Evolutionary conservation across 2,888 invertebrate species (phyloP).

Genomic region (Cantharis flavilabris): DNA sequence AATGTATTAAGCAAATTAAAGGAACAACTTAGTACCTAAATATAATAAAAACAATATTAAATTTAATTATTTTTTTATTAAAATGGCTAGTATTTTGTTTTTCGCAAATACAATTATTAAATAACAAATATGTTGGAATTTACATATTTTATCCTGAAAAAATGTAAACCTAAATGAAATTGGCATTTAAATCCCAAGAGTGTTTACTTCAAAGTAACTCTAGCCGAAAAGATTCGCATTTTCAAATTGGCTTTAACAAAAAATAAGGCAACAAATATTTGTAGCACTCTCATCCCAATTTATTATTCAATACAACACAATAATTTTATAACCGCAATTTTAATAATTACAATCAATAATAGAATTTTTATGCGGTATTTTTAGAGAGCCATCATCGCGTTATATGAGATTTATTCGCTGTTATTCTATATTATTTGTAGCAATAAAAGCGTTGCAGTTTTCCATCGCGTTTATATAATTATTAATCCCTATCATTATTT

Average conservation of each 20-base stretch:
- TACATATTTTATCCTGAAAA: background rate
- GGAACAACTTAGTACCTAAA: no score
- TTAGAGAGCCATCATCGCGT: background rate
- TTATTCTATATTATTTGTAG: no score
- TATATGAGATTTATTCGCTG: background rate
- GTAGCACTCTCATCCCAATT: background rate
- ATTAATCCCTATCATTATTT: background rate
- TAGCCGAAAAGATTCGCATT: background rate
- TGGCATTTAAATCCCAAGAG: background rate
- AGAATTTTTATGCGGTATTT: background rate
- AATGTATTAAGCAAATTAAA: background rate
- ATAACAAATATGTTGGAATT: background rate
- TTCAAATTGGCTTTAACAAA: background rate
- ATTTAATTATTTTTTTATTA: background rate
- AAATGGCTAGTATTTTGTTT: background rate
- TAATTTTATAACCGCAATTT: background rate
- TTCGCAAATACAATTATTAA: background rate
- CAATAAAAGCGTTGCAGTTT: background rate
- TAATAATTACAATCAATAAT: background rate
- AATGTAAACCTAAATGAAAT: conserved; percentile 1
- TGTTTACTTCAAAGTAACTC: background rate
- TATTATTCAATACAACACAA: background rate
- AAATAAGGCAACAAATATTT: background rate
- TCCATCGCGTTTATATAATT: background rate
- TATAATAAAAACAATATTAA: background rate